phyloP scores from a whole-genome alignment of 92 coral and sea anemone genomes.

The Porites lobata region DNA sequence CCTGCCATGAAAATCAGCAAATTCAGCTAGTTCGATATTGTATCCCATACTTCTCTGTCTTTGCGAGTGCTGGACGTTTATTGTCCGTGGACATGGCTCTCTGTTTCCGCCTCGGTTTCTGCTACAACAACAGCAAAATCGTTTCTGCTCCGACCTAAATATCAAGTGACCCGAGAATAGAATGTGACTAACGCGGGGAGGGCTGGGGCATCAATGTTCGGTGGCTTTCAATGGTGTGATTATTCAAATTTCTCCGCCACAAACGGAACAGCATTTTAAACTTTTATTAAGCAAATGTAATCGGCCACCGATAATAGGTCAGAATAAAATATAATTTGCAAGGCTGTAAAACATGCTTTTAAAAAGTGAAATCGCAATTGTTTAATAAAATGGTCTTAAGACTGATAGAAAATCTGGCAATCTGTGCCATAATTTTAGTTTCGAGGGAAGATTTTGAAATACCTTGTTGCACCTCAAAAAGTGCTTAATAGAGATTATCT shows the following conservation, averaged over 20 bases:
- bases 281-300: conserved; percentile 17
- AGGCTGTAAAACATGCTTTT: conserved; percentile 8
- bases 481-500: background rate
- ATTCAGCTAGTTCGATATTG: background rate
- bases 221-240: background rate
- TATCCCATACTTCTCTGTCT: conserved; percentile 46
- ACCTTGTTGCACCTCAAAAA: too few relatives aligned
- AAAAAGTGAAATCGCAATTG: conserved; percentile 7
- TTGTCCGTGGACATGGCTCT: conserved; percentile 33
- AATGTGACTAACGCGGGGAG: conserved; percentile 26
- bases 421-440: background rate
- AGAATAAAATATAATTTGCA: background rate
- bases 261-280: background rate
- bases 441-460: background rate
- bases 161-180: background rate
- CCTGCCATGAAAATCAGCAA: background rate
- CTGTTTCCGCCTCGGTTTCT: background rate
- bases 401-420: background rate
- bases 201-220: conserved; percentile 10
- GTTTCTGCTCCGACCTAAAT: background rate
- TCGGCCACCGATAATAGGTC: background rate
- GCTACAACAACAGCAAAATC: background rate
- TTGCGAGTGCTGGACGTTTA: conserved; percentile 36
- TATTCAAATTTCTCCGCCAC: conserved; percentile 2
- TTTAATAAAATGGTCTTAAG: conserved; percentile 5